Percentiles rank a stretch among this genome's conserved stretches.
Conservation (phyloP, 1,140 invertebrate genomes). For the Leptoteleia sp. region DNA sequence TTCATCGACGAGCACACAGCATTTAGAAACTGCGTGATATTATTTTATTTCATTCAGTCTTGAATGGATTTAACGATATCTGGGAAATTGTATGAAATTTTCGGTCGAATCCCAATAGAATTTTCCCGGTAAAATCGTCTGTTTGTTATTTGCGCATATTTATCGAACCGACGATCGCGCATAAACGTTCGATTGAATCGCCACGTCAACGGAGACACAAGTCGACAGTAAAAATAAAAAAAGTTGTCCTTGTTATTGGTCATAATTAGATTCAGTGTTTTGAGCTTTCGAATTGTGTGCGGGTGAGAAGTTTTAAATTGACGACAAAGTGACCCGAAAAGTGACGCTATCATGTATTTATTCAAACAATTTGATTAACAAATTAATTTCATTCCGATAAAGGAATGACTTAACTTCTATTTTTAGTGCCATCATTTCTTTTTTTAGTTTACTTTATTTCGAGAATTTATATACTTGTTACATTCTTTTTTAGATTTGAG, state of each 20-base stretch:
- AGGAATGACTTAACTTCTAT: too few relatives aligned
- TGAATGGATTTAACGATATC: slow-evolving; percentile 6
- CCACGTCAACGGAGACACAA: slow-evolving; percentile 3
- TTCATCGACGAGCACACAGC: slow-evolving; percentile 18
- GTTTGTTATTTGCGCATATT: slow-evolving; percentile 5
- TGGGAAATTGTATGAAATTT: slow-evolving; percentile 1
- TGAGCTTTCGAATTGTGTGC: slow-evolving; percentile 11
- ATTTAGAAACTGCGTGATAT: background rate
- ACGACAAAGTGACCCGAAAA: too few relatives aligned
- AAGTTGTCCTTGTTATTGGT: slow-evolving; percentile 18
- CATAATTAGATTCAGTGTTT: slow-evolving; percentile 31
- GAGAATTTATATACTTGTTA: too few relatives aligned
- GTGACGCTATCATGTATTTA: too few relatives aligned
- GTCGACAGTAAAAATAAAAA: slow-evolving; percentile 23
- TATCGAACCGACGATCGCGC: background rate
- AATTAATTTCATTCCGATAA: too few relatives aligned
- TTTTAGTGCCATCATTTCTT: too few relatives aligned
- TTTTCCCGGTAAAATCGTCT: slow-evolving; percentile 3
- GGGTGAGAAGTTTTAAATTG: too few relatives aligned
- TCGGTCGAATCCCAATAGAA: slow-evolving; percentile 1
- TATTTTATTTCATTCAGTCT: slow-evolving; percentile 15
- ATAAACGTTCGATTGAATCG: slow-evolving; percentile 6
- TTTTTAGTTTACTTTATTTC: too few relatives aligned
- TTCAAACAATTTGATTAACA: too few relatives aligned
- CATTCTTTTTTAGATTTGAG: too few relatives aligned